Evolutionary conservation across 2,888 invertebrate genomes (phyloP), one percentile per base, ranked within the genome.

Genomic region (Alentia gelatinosa): DNA sequence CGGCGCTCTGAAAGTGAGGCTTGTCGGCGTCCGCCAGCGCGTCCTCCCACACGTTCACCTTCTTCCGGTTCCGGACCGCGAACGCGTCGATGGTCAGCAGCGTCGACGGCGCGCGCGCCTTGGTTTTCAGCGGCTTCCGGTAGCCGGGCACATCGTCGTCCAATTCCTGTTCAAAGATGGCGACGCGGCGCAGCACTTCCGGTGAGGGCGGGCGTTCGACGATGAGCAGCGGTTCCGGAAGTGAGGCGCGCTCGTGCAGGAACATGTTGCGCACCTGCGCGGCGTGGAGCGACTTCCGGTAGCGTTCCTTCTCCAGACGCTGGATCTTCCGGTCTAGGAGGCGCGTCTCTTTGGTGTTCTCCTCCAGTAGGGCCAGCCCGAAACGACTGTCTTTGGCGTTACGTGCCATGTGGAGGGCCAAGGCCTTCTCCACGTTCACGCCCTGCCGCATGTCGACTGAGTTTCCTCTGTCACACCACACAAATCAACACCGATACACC

Each of bases 51-150:
- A 95, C 92, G 92, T 95, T 95, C 86, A 92, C 92, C 92, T 95
- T 95, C 90, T 94, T 94, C 75, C 92, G 94, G 3, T 92, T 88
- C 91, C 93, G 93, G 12, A 91, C 89, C 9, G 88, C 79, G 91
- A 95, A 95, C 1, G 94, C 94, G 84, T 95, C 95, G 30, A 95
- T 95, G 23, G 94, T 95, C 30, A 93, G 94, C 0, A 95, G 90
- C 0, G 93, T 93, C 0, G 94, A 94, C 0, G 95, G 94, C 4
- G 94, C 94, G 30, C 92, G 91, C 40, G 92, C 92, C 50, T 93
- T 93, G 4, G 94, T 93, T 37, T 93, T 91, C 26, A 94, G 89
- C 7, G 93, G 94, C 40, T 93, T 92, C 94, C 94, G 94, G 91
- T 94, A 95, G 26, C 94, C 92, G 0, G 95, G 95, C 0, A 39